Evolutionary conservation across 2,888 invertebrate species (phyloP).

Genomic region (Cenopis cana): DNA sequence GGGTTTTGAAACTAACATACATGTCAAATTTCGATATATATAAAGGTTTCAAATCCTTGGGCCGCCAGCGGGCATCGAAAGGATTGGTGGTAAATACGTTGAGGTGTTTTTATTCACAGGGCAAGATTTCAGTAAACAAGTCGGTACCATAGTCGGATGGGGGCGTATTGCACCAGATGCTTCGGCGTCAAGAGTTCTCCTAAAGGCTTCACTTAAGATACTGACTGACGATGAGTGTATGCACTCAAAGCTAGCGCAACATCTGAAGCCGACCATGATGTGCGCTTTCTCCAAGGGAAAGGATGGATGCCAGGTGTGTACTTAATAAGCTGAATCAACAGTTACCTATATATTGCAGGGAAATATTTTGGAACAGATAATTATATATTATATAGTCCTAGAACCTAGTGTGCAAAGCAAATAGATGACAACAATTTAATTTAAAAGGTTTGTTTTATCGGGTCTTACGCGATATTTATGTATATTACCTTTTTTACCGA

Average conservation of each 20-base stretch:
- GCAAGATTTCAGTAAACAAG: constrained; percentile 70
- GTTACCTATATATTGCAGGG: background rate
- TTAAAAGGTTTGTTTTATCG: no score
- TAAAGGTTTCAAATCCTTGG: no score
- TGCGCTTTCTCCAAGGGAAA: constrained; percentile 86
- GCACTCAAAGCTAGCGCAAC: constrained; percentile 71
- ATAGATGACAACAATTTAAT: no score
- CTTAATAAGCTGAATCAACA: background rate
- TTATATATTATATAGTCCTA: no score
- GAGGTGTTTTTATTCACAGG: constrained; percentile 57
- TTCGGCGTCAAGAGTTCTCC: constrained; percentile 74
- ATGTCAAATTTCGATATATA: no score
- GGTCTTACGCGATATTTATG: no score
- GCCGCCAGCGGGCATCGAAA: no score
- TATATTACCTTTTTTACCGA: no score
- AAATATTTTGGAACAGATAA: background rate
- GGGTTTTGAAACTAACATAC: no score
- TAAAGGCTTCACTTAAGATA: constrained; percentile 77
- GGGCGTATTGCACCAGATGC: constrained; percentile 77
- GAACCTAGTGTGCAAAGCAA: no score
- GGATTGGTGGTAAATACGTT: background rate
- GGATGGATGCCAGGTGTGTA: constrained; percentile 87
- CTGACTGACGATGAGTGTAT: constrained; percentile 72
- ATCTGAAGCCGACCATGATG: constrained; percentile 83
- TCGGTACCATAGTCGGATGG: constrained; percentile 84